phyloP scores from a whole-genome alignment of 2,888 invertebrate species.

The Acrocyrtus sp. region DNA sequence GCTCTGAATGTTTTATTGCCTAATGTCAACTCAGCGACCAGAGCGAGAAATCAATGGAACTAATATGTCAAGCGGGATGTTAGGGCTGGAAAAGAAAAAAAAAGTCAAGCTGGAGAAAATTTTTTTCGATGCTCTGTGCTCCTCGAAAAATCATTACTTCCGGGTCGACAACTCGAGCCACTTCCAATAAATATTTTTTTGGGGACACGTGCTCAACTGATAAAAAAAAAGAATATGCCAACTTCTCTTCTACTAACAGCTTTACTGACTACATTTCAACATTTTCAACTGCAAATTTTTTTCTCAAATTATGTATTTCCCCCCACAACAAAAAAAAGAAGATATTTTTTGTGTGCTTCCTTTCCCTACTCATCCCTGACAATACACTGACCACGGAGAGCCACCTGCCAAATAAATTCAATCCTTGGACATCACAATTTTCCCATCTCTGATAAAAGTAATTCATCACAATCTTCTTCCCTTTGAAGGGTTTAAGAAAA shows the following conservation, averaged over 20 bases:
- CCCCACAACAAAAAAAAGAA: constrained; percentile 15
- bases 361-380: neutral
- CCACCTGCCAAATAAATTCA: neutral
- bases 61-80: constrained; percentile 48
- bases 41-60: constrained; percentile 39
- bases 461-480: constrained; percentile 40
- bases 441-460: constrained; percentile 15
- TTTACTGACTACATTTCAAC: neutral
- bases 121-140: constrained; percentile 18
- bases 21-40: constrained; percentile 35
- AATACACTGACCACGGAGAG: neutral
- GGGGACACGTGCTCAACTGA: neutral
- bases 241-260: too few relatives aligned
- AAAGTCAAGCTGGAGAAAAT: too few relatives aligned
- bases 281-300: neutral
- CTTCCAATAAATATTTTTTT: constrained; percentile 6
- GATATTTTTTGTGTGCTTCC: neutral
- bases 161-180: constrained; percentile 17
- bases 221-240: too few relatives aligned
- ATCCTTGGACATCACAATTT: constrained; percentile 24
- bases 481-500: constrained; percentile 33
- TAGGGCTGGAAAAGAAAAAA: too few relatives aligned
- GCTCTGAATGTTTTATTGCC: constrained; percentile 43
- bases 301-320: constrained; percentile 2
- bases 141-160: neutral